Base-by-base conservation (phyloP, 64 coral and sea anemone species). In the Pocillopora damicornis region DNA sequence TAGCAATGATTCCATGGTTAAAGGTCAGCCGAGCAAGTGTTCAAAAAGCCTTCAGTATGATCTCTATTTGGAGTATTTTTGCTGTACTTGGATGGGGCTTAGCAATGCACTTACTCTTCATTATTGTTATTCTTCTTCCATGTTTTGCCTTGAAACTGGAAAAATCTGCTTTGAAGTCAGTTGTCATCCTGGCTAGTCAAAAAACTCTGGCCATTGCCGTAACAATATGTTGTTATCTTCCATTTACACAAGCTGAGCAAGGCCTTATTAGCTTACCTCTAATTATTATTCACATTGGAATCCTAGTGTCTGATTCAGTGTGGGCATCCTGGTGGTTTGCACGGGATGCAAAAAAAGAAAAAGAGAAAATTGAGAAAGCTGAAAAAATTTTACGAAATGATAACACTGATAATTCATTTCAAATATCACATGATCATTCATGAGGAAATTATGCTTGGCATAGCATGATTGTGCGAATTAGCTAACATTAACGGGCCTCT, bases 1-100 rank as follows among this genome's bases (percentile, higher is more conserved):
- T 99, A 36, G 90, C 92, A 23, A 88, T 92, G 79, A 95, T 99
- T 34, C 97, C 97, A 37, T 99, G 97, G 97, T 93, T 99, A 93
- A 99, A 99, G 77, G 90, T 99, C 10, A 99, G 97, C 79, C 87
- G 92, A 13, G 91, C 97, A 57, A 99, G 93, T 88, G 61, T 81
- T 0, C 65, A 87, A 45, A 94, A 94, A 67, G 91, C 90, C 30
- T 95, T 99, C 64, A 59, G n/a, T 25, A 5, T 56, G 18, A 66
- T 99, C 42, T 90, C 88, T 22, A n/a, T 95, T 68, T 69, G 77
- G 45, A 92, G 90, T 59, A 72, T 94, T 57, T 94, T 98, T 89
- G 92, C 92, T 0, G 75, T 88, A 9, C 51, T 94, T 37, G 92
- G 83, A 36, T 98, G 92, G 86, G 95, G 83, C 79, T 63, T 98